A percentile compares a stretch with the other conserved stretches of the same genome.
These are phyloP conservation scores for Julus scandinavius DNA, from an alignment of 2,888 invertebrate genomes.

Conservation along the genomic window DNA sequence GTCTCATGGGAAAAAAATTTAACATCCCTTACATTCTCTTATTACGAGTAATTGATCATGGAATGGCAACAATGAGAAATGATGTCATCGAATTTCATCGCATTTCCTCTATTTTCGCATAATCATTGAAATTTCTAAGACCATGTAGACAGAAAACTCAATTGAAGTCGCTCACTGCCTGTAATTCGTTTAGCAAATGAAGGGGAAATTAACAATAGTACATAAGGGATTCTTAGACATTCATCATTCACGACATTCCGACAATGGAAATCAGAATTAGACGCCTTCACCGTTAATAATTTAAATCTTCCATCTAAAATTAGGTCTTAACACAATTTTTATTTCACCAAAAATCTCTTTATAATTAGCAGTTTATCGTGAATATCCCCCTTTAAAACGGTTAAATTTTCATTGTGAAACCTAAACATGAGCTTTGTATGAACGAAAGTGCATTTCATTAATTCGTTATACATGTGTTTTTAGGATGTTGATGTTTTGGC, in stretches of 20 bases:
- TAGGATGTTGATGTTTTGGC: background rate
- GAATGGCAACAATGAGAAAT: background rate
- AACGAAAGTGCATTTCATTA: background rate
- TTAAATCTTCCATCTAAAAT: background rate
- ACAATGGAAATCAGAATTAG: background rate
- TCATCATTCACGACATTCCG: background rate
- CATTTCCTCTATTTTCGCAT: background rate
- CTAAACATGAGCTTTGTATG: background rate
- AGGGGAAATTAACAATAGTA: background rate
- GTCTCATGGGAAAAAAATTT: background rate
- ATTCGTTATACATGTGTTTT: background rate
- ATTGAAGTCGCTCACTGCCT: background rate
- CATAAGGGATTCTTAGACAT: constrained; percentile 10
- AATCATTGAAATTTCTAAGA: background rate
- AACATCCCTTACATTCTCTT: background rate
- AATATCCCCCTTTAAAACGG: background rate
- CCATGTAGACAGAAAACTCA: background rate
- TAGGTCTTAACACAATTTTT: background rate
- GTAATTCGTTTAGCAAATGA: constrained; percentile 14
- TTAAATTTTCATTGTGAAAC: background rate
- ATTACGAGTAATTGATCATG: background rate
- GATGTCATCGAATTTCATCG: background rate
- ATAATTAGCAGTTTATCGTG: background rate
- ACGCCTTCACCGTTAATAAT: background rate
- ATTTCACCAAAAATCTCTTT: background rate